phyloP scores from a whole-genome alignment of 2,113 vertebrate genomes.

The Sarotherodon lohbergeri region DNA sequence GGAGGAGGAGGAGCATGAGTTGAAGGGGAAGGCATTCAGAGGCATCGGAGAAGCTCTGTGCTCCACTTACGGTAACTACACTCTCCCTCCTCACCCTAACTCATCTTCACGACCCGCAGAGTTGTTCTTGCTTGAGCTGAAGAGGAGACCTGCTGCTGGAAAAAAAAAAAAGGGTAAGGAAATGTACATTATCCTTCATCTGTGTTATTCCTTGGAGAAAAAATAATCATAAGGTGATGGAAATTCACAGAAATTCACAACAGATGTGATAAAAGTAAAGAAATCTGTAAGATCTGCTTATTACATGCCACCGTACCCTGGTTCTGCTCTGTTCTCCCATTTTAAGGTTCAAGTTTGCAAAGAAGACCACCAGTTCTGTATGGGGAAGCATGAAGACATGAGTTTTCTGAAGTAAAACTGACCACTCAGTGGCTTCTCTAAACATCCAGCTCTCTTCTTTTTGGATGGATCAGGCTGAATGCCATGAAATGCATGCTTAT shows the following conservation, averaged over 20 bases:
- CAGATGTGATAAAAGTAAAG: slow-evolving; percentile 32
- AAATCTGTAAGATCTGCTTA: slow-evolving; percentile 11
- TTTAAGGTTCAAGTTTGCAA: slow-evolving; percentile 17
- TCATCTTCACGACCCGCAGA: slow-evolving; percentile 46
- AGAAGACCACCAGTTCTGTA: background rate
- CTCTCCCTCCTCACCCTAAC: slow-evolving; percentile 53
- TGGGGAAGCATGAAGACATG: background rate
- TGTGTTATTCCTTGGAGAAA: background rate
- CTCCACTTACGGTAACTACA: slow-evolving; percentile 53
- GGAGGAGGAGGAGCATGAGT: slow-evolving; percentile 69
- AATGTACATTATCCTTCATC: background rate
- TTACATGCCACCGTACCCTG: background rate
- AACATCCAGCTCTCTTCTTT: background rate
- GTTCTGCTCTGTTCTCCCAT: background rate
- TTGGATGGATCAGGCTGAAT: slow-evolving; percentile 35
- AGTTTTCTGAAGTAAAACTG: slow-evolving; percentile 13
- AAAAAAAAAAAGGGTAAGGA: slow-evolving; percentile 24
- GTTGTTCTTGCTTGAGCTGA: slow-evolving; percentile 1
- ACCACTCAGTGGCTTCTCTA: background rate
- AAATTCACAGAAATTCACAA: background rate
- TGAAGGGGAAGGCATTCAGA: slow-evolving; percentile 51
- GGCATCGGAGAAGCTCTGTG: slow-evolving; percentile 57
- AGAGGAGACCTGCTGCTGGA: slow-evolving; percentile 26
- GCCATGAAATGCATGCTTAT: slow-evolving; percentile 1
- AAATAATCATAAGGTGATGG: background rate